phyloP scores from a whole-genome alignment of 1,140 invertebrate species.

The Meloidogyne floridensis region DNA sequence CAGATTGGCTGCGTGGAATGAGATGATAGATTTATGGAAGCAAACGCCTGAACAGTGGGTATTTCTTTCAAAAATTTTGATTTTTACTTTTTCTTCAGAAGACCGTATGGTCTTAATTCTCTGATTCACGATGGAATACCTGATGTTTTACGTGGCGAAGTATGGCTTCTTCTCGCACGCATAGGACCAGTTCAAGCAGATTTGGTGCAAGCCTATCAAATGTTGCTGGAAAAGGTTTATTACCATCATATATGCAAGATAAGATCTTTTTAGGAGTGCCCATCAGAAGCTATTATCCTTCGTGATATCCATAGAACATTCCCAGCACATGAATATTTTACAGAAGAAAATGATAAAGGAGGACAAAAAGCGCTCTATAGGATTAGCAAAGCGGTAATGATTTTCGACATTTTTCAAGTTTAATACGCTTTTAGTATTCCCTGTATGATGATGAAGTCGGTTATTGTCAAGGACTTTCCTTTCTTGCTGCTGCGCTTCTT shows the following conservation, averaged over 20 bases:
- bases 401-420: not conserved
- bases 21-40: conserved; percentile 80
- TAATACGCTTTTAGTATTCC: conserved; percentile 73
- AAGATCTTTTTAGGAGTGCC: conserved; percentile 35
- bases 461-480: conserved; percentile 97
- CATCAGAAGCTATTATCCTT: conserved; percentile 45
- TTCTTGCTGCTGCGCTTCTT: conserved; percentile 88
- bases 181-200: conserved; percentile 77
- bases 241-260: not conserved
- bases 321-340: conserved; percentile 96
- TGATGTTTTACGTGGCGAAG: conserved; percentile 85
- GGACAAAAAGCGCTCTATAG: conserved; percentile 93
- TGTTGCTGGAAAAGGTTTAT: conserved; percentile 52
- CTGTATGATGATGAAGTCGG: conserved; percentile 94
- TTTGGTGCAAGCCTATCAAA: conserved; percentile 63
- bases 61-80: not conserved
- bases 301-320: conserved; percentile 96
- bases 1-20: conserved; percentile 86
- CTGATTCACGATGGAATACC: conserved; percentile 87
- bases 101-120: conserved; percentile 77
- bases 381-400: conserved; percentile 75
- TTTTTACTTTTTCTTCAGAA: conserved; percentile 47
- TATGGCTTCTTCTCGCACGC: conserved; percentile 90
- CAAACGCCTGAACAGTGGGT: conserved; percentile 67
- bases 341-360: conserved; percentile 79